phyloP scores from a whole-genome alignment of 2,888 invertebrate species.

The Diarsia mendica region DNA sequence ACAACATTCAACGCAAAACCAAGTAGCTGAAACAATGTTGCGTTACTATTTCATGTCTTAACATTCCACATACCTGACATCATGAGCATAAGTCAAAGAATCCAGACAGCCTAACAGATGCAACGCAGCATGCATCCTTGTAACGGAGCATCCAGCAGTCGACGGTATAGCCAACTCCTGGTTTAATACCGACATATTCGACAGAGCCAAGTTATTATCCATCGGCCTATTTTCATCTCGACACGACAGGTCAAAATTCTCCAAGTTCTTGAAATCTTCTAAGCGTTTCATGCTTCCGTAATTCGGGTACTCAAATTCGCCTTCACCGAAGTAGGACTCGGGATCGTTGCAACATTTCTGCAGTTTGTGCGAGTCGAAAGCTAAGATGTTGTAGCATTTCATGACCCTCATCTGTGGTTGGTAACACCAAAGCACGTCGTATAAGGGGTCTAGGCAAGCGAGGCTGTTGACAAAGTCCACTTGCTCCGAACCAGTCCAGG shows the following conservation, averaged over 20 bases:
- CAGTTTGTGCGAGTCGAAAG: slow-evolving; percentile 92
- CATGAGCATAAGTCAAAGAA: slow-evolving; percentile 95
- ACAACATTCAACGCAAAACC: neutral
- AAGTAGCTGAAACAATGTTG: neutral
- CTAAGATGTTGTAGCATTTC: slow-evolving; percentile 95
- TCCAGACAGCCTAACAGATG: slow-evolving; percentile 97
- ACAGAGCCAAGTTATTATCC: slow-evolving; percentile 80
- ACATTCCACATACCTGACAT: slow-evolving; percentile 89
- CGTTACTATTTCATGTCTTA: neutral
- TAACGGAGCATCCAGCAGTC: slow-evolving; percentile 92
- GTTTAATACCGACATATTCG: slow-evolving; percentile 92
- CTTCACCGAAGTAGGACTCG: slow-evolving; percentile 71
- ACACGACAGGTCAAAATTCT: slow-evolving; percentile 79
- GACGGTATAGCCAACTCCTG: slow-evolving; percentile 96
- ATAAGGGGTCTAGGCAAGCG: slow-evolving; percentile 96
- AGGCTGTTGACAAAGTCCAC: slow-evolving; percentile 95
- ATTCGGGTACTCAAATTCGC: slow-evolving; percentile 83
- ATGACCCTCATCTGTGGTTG: slow-evolving; percentile 92
- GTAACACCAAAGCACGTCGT: slow-evolving; percentile 98
- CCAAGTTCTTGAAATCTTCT: slow-evolving; percentile 84
- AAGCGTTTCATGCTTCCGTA: slow-evolving; percentile 83
- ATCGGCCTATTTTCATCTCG: slow-evolving; percentile 75
- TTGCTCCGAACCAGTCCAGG: slow-evolving; percentile 95
- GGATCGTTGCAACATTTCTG: slow-evolving; percentile 83
- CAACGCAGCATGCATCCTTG: slow-evolving; percentile 96